These are phyloP conservation scores for Brachionus manjavacas DNA, from an alignment of 1,140 invertebrate genomes.

Conservation along the genomic window DNA sequence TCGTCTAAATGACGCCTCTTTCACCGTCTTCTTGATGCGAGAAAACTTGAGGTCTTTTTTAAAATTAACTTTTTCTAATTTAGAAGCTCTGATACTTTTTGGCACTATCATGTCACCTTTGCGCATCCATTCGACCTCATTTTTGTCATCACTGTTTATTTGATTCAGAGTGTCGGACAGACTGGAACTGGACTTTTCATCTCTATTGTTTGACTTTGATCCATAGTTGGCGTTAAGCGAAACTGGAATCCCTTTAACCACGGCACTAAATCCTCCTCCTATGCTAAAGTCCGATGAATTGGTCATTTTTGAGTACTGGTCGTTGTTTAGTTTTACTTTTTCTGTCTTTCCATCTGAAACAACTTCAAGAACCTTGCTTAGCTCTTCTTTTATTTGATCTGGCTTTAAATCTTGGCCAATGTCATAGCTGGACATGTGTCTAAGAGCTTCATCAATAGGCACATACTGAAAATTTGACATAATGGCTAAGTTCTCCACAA, in stretches of 20 bases:
- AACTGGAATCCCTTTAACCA: not conserved
- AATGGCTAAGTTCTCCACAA: not conserved
- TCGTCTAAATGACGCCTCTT: not conserved
- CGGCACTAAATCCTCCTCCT: not conserved
- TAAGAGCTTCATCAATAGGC: not conserved
- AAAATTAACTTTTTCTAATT: not conserved
- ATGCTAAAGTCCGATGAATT: not conserved
- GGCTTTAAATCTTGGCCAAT: not conserved
- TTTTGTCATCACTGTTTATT: not conserved
- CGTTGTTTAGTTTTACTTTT: not conserved
- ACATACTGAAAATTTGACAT: not conserved
- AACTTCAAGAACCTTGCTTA: not conserved
- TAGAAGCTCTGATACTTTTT: not conserved
- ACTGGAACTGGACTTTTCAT: not conserved
- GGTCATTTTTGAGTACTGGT: not conserved
- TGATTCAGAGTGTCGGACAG: not conserved
- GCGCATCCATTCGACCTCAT: not conserved
- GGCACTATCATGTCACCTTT: not conserved
- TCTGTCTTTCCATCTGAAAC: not conserved
- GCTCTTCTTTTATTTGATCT: not conserved
- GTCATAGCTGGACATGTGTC: not conserved
- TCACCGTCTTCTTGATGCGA: not conserved
- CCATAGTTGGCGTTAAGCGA: not conserved
- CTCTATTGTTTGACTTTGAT: not conserved
- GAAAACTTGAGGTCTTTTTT: not conserved